Conservation (phyloP, 64 coral and sea anemone species). For the Stylophora pistillata region DNA sequence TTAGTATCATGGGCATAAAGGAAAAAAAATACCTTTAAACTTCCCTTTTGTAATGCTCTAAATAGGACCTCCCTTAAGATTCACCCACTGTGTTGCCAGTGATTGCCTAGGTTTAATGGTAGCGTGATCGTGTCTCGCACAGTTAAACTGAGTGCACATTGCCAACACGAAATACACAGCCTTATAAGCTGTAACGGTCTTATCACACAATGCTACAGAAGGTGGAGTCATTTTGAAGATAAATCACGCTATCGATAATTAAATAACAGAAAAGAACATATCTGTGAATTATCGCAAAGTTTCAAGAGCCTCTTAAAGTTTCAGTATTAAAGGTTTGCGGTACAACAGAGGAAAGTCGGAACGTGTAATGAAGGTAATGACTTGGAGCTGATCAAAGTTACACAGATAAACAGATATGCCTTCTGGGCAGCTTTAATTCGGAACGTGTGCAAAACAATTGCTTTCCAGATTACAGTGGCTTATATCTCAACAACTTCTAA, state of each 20-base stretch:
- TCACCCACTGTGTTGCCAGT: background rate
- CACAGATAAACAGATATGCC: conserved; percentile 2
- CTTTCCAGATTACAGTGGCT: background rate
- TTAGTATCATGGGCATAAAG: background rate
- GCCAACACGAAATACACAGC: background rate
- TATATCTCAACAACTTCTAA: background rate
- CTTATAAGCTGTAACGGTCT: background rate
- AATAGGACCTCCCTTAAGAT: conserved; percentile 1
- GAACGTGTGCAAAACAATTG: background rate
- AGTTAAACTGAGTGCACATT: background rate
- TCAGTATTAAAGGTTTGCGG: background rate
- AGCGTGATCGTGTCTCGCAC: background rate
- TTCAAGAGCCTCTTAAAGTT: conserved; percentile 5
- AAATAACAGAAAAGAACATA: background rate
- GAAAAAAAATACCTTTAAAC: conserved; percentile 9
- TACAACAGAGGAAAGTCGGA: background rate
- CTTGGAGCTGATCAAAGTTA: background rate
- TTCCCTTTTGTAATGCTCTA: background rate
- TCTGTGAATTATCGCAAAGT: background rate
- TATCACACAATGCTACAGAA: background rate
- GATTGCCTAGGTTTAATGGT: background rate
- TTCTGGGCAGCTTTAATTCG: background rate
- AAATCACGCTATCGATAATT: background rate
- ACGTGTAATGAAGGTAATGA: background rate
- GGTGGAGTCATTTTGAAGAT: background rate